Conservation (phyloP, 37 sponge, comb jelly and placozoan species). For the Halichondria panicea region DNA sequence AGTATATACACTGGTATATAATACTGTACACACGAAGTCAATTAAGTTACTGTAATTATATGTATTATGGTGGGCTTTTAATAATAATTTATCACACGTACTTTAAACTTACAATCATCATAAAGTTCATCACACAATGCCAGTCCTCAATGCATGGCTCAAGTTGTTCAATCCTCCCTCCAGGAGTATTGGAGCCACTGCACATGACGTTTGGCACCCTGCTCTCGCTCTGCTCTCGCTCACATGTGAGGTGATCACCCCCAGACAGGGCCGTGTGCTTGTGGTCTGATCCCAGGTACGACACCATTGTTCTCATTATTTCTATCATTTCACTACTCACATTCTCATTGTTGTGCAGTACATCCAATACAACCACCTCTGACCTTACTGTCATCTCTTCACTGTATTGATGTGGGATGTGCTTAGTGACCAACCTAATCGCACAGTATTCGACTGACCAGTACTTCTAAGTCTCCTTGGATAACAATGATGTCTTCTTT, state of each 20-base stretch:
- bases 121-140: too few species aligned
- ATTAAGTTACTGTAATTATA: too few species aligned
- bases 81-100: too few species aligned
- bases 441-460: slow-evolving; percentile 32
- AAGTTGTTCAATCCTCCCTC: too few species aligned
- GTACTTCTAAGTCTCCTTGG: not conserved
- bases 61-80: too few species aligned
- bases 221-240: too few species aligned
- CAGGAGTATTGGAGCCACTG: too few species aligned
- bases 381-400: slow-evolving; percentile 23
- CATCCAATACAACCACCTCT: slow-evolving; percentile 24
- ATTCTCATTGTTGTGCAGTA: slow-evolving; percentile 37
- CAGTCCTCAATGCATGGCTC: too few species aligned
- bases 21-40: too few species aligned
- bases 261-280: slow-evolving; percentile 19
- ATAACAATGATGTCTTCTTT: slow-evolving; percentile 2
- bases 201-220: not conserved
- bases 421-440: too few species aligned
- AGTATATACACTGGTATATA: too few species aligned
- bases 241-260: slow-evolving; percentile 45
- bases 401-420: slow-evolving; percentile 24
- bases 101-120: too few species aligned
- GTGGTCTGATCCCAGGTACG: slow-evolving; percentile 18
- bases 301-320: slow-evolving; percentile 29
- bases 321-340: slow-evolving; percentile 27